Evolutionary conservation across 2,797 vertebrate species (phyloP).

Genomic region (Syncerus caffer): DNA sequence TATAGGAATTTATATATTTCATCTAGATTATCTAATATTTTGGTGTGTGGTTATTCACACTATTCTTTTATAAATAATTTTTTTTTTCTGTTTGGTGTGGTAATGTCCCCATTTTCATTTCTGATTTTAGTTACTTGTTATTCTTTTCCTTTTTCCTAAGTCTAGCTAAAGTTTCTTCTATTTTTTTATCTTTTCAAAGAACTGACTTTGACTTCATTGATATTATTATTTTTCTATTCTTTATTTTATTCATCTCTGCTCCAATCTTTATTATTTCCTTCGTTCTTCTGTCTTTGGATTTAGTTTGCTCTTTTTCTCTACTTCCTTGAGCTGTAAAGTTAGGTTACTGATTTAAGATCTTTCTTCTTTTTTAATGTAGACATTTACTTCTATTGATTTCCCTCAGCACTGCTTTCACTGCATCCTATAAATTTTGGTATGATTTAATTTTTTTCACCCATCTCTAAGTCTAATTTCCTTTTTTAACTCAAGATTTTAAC

Average conservation of each 20-base stretch:
- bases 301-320: constrained; percentile 16
- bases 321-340: background rate
- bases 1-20: background rate
- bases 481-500: background rate
- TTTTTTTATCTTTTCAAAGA: background rate
- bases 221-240: background rate
- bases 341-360: background rate
- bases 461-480: background rate
- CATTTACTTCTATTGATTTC: background rate
- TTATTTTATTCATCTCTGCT: constrained; percentile 8
- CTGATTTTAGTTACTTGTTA: background rate
- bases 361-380: background rate
- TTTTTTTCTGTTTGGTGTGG: background rate
- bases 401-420: background rate
- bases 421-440: background rate
- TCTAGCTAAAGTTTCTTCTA: background rate
- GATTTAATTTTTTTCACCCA: background rate
- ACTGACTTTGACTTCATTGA: constrained; percentile 7
- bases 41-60: background rate
- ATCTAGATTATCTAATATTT: background rate
- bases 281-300: background rate
- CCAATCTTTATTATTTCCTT: background rate
- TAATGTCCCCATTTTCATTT: background rate
- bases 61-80: background rate
- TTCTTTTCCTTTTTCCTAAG: background rate